Evolutionary conservation across 2,113 vertebrate genomes (phyloP).

Genomic region (Nibea coibor): DNA sequence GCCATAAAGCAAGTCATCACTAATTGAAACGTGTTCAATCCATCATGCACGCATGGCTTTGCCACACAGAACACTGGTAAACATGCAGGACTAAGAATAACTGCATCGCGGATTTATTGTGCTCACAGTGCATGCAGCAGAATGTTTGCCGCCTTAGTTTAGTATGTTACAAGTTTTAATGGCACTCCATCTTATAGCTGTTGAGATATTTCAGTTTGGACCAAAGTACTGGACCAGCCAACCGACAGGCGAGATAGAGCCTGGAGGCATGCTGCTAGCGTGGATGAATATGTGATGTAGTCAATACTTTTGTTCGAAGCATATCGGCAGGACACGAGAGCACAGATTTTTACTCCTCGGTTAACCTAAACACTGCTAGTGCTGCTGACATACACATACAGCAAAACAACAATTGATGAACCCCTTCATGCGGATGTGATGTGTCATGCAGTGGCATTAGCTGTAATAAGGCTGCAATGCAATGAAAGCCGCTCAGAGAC

Average conservation of each 20-base stretch:
- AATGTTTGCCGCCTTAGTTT: too few species aligned
- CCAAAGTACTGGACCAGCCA: too few species aligned
- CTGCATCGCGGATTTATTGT: not conserved
- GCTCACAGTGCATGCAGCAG: too few species aligned
- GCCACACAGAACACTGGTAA: not conserved
- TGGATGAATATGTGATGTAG: not conserved
- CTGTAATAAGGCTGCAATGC: not conserved
- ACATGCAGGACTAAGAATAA: not conserved
- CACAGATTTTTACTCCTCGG: not conserved
- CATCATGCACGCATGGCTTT: not conserved
- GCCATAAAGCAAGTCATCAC: conserved; percentile 7
- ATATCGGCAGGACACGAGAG: not conserved
- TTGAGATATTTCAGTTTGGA: not conserved
- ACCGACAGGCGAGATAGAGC: too few species aligned
- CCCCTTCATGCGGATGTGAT: too few species aligned
- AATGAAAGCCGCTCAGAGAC: not conserved
- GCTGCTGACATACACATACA: not conserved
- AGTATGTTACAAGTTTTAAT: too few species aligned
- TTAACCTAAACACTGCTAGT: not conserved
- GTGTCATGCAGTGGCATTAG: too few species aligned
- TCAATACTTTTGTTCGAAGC: not conserved
- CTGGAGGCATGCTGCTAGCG: not conserved
- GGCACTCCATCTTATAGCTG: not conserved
- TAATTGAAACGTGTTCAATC: not conserved
- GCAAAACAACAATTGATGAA: not conserved